Evolutionary conservation across 2,888 invertebrate species (phyloP).

Genomic region (Cosmia pyralina): DNA sequence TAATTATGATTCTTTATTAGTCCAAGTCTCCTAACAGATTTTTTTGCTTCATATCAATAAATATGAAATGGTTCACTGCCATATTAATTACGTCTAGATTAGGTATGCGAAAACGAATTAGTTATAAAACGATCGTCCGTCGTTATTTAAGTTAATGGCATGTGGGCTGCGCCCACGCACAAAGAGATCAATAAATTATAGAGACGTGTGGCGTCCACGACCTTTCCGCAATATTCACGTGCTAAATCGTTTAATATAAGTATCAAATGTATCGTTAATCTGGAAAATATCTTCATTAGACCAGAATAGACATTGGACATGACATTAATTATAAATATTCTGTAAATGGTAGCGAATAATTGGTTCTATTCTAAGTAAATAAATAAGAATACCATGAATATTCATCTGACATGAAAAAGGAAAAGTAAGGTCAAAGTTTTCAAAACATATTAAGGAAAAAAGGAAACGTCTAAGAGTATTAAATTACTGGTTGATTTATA

Average conservation of each 20-base stretch:
- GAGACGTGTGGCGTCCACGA: conserved; percentile 72
- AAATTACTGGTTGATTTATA: conserved; percentile 56
- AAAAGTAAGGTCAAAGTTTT: conserved; percentile 45
- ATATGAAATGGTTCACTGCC: conserved; percentile 57
- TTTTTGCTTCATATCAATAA: conserved; percentile 56
- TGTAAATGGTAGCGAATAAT: conserved; percentile 31
- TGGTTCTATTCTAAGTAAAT: conserved; percentile 27
- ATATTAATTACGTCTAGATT: conserved; percentile 63
- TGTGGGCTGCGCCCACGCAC: conserved; percentile 81
- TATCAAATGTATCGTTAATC: conserved; percentile 56
- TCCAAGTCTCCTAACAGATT: background rate
- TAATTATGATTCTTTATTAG: conserved; percentile 16
- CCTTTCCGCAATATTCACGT: conserved; percentile 62
- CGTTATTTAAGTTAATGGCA: conserved; percentile 69
- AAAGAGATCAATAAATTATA: conserved; percentile 74
- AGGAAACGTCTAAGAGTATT: conserved; percentile 45
- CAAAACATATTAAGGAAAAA: conserved; percentile 41
- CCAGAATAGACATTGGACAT: conserved; percentile 18
- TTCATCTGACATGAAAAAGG: conserved; percentile 43
- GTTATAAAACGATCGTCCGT: conserved; percentile 67
- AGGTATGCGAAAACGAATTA: conserved; percentile 70
- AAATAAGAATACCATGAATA: conserved; percentile 44
- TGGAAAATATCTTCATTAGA: conserved; percentile 49
- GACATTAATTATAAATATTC: conserved; percentile 43
- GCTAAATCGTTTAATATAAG: conserved; percentile 44